Evolutionary conservation across 2,797 vertebrate species (phyloP).

Genomic region (Melanotaenia nigrans): DNA sequence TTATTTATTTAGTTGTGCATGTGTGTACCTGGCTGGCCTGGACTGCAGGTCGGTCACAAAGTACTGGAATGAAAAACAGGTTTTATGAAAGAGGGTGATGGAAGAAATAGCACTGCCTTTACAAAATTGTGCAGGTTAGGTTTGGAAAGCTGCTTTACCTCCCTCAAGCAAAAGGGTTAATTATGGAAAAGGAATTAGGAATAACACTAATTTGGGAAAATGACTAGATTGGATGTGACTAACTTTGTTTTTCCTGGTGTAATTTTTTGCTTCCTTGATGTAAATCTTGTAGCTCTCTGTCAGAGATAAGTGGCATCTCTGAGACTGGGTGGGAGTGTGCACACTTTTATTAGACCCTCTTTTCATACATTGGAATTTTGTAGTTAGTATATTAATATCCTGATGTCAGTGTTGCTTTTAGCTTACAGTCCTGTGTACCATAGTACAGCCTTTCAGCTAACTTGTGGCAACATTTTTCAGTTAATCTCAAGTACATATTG

Average conservation of each 20-base stretch:
- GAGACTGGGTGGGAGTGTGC: background rate
- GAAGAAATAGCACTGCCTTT: background rate
- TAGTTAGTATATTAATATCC: too few relatives aligned
- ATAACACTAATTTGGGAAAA: background rate
- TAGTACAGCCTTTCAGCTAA: too few relatives aligned
- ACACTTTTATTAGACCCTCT: too few relatives aligned
- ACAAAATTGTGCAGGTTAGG: background rate
- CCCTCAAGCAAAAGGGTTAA: background rate
- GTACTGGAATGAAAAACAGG: slow-evolving; percentile 11
- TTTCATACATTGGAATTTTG: too few relatives aligned
- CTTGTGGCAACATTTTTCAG: too few relatives aligned
- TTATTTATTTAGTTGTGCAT: too few relatives aligned
- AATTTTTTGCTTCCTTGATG: background rate
- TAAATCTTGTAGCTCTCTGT: background rate
- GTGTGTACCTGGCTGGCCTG: background rate
- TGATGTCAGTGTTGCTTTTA: too few relatives aligned
- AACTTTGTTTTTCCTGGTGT: background rate
- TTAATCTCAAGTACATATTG: too few relatives aligned
- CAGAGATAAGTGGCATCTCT: background rate
- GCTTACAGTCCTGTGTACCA: too few relatives aligned
- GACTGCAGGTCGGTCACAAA: slow-evolving; percentile 21
- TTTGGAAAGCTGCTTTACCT: background rate
- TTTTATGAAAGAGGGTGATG: slow-evolving; percentile 14
- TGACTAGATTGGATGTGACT: background rate
- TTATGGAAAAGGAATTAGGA: background rate